These are phyloP conservation scores for Teleogryllus occipitalis DNA, from an alignment of 1,140 invertebrate genomes.

Conservation along the genomic window DNA sequence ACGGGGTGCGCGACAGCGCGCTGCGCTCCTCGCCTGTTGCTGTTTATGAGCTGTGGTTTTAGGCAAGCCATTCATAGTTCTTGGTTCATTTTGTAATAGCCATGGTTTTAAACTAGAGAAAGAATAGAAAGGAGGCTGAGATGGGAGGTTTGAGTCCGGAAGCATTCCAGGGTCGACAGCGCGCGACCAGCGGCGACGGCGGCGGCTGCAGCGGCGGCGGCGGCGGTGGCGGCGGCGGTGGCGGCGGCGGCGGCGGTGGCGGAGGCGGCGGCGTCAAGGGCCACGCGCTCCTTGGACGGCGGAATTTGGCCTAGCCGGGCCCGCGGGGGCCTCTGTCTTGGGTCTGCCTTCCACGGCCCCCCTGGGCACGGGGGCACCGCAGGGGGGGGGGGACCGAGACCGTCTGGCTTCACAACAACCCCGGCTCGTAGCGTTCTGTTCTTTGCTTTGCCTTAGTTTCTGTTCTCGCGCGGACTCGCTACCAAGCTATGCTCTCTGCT, in stretches of 20 bases:
- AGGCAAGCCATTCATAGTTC: conserved; percentile 25
- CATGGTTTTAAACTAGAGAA: conserved; percentile 22
- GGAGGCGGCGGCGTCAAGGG: not conserved
- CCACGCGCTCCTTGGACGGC: not conserved
- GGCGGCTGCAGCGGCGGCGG: not conserved
- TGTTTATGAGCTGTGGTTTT: conserved; percentile 24
- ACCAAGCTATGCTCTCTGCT: not conserved
- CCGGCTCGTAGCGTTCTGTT: not conserved
- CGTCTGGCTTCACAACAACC: conserved; percentile 2
- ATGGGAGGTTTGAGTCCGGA: not conserved
- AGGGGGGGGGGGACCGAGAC: not conserved
- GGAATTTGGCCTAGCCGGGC: not conserved
- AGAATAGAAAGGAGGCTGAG: conserved; percentile 22
- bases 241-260: not conserved
- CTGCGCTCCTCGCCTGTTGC: not conserved
- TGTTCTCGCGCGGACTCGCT: not conserved
- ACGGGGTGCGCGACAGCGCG: not conserved
- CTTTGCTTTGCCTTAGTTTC: not conserved
- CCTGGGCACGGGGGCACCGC: too few relatives aligned
- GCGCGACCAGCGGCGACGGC: not conserved
- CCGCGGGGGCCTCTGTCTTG: not conserved
- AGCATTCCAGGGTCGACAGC: conserved; percentile 12
- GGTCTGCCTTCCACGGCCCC: not conserved
- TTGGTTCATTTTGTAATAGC: conserved; percentile 19
- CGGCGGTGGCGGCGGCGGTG: not conserved